Evolutionary conservation across 2,888 invertebrate genomes (phyloP), one percentile per base, ranked within the genome.

Genomic region (Drosophila flavopinicola): DNA sequence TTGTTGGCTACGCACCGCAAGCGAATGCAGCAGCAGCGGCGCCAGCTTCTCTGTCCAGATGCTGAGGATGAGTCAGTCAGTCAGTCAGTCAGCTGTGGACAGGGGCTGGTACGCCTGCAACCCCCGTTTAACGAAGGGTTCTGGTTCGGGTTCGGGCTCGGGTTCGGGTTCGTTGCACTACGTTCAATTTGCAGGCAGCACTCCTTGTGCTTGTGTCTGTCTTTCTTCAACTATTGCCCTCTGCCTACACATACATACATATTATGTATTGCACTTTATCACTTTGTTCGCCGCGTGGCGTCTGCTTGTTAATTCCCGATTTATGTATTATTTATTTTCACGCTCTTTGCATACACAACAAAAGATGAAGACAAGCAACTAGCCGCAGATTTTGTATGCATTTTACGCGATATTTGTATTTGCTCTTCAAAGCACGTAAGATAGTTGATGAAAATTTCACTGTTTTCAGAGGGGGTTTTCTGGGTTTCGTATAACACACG

Each of bases 101-200:
- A 9, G 45, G 54, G 52, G 65, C 45, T 41, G 68, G 44, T n/a
- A 10, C 27, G 17, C 23, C 41, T 49, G 45, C 74, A 73, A 71
- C 70, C 71, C 71, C 53, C 51, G 74, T 54, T 41, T 6, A n/a
- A n/a, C 35, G 33, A 41, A 66, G 60, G 67, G 59, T 59, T 59
- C 25, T 15, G 15, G 15, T 35, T 35, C 24, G 38, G 24, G 15
- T 35, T 59, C 48, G 53, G 33, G 23, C 35, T 58, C 38, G 41
- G 42, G 7, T 24, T 67, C 29, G 59, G 59, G 79, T 80, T 80
- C 80, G 80, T 83, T 80, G 80, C 80, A 80, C 80, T 75, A 65
- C 72, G 65, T 61, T 64, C 60, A 71, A 70, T 66, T 53, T 59
- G 59, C 70, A 64, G 63, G 49, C 32, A 47, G 44, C 35, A 15